Evolutionary conservation across 2,888 invertebrate species (phyloP), one percentile per base, ranked within the genome.

Genomic region (Rhagophthalmus giganteus): DNA sequence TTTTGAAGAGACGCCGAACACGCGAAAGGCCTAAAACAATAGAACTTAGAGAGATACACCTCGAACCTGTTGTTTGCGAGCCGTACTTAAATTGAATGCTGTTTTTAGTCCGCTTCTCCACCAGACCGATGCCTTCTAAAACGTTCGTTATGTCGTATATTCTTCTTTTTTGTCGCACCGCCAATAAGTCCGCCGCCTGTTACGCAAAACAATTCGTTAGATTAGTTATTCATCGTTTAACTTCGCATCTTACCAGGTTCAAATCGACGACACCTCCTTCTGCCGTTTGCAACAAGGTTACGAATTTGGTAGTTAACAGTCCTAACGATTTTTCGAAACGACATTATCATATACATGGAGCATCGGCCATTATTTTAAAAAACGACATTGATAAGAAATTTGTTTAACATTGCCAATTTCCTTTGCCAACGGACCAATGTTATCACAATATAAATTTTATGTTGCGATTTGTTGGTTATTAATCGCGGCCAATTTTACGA

Each of bases 61-160:
- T n/a, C n/a, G n/a, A n/a, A n/a, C n/a, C n/a, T n/a, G n/a, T n/a
- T n/a, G n/a, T n/a, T 8, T 16, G 34, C 14, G 14, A 35, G 37
- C 53, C 90, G 81, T 77, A 92, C 92, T 92, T 94, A 94, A 94
- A 94, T 72, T 93, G 92, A 69, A 94, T 92, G 73, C 91, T 90
- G 74, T 94, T 94, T 77, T 95, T 94, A 65, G 91, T 92, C 67
- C 87, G 87, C 76, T 94, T 94, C 70, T 94, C 94, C 64, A 94
- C 94, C 41, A 94, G 79, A 2, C 94, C 94, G 67, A 94, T 94
- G 12, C 94, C 94, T 79, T 94, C 94, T 39, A 94, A 78, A 2
- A 94, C 94, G 76, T 94, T 94, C 1, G 94, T 94, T 55, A 94
- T 95, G 71, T 94, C 94, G 71, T 94, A 94, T 65, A 94, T 94